These are phyloP conservation scores for Sinelater perroti DNA, from an alignment of 2,888 invertebrate genomes.

Conservation along the genomic window DNA sequence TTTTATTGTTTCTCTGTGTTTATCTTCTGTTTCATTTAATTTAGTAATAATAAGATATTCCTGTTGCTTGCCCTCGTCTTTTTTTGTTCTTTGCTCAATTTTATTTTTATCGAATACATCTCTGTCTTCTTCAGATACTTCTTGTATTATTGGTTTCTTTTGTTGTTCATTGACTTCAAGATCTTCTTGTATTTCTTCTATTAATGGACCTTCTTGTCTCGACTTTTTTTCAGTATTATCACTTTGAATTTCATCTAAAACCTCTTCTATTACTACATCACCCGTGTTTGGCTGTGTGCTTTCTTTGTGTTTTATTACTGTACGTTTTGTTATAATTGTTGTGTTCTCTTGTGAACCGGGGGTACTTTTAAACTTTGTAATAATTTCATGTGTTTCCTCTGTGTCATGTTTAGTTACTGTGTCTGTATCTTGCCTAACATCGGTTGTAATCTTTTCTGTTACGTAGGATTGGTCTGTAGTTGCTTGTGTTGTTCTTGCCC, in stretches of 20 bases:
- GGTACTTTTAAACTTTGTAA: conserved; percentile 66
- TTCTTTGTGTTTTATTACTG: conserved; percentile 56
- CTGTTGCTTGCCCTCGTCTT: conserved; percentile 54
- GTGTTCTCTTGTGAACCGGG: conserved; percentile 65
- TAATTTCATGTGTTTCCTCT: conserved; percentile 68
- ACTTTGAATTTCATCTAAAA: conserved; percentile 56
- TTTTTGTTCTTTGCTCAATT: conserved; percentile 42
- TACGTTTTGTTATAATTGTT: conserved; percentile 67
- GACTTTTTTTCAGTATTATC: neutral
- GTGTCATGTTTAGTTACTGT: conserved; percentile 44
- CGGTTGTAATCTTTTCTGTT: conserved; percentile 55
- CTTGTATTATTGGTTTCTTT: conserved; percentile 46
- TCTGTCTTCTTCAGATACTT: conserved; percentile 42
- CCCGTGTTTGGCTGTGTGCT: conserved; percentile 40
- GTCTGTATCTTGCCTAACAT: conserved; percentile 53
- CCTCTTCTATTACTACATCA: conserved; percentile 63
- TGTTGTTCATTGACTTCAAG: conserved; percentile 56
- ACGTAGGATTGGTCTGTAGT: conserved; percentile 47
- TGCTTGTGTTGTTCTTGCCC: conserved; percentile 49
- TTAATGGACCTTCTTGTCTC: conserved; percentile 31
- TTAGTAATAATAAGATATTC: conserved; percentile 58
- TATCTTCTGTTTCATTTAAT: conserved; percentile 46
- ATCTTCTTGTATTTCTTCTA: conserved; percentile 48
- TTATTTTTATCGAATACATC: conserved; percentile 45
- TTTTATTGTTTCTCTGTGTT: no score